Evolutionary conservation across 2,797 vertebrate genomes (phyloP).

Genomic region (Xenopus petersii): DNA sequence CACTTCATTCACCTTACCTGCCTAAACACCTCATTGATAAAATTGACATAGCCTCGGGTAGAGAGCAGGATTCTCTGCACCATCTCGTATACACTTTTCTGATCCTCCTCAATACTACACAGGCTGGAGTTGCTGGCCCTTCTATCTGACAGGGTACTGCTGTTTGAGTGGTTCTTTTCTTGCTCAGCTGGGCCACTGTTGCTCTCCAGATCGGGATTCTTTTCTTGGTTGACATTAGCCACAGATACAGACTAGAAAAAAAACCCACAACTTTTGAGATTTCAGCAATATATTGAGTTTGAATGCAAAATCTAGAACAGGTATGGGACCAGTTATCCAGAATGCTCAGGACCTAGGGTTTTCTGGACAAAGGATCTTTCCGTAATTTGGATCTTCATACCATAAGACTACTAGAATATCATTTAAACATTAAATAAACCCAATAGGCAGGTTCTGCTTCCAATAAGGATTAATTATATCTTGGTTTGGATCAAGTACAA

Average conservation of each 20-base stretch:
- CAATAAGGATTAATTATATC: too few species aligned
- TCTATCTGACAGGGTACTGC: conserved; percentile 86
- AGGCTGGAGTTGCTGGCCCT: conserved; percentile 86
- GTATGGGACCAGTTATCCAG: too few species aligned
- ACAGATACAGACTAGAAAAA: conserved; percentile 73
- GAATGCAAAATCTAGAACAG: too few species aligned
- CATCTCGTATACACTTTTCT: conserved; percentile 86
- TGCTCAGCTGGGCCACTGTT: conserved; percentile 64
- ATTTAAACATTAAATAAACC: too few species aligned
- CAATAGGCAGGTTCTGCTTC: too few species aligned
- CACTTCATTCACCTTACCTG: conserved; percentile 70
- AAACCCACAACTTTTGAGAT: too few species aligned
- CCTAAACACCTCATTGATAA: conserved; percentile 97
- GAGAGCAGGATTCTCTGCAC: conserved; percentile 90
- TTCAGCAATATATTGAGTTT: too few species aligned
- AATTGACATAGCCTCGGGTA: conserved; percentile 92
- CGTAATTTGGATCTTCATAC: too few species aligned
- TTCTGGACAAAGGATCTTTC: too few species aligned
- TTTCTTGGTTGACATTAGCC: conserved; percentile 78
- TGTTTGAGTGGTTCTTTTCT: conserved; percentile 84
- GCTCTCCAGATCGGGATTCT: conserved; percentile 68
- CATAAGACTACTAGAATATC: too few species aligned
- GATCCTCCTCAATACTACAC: conserved; percentile 93
- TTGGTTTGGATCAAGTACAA: too few species aligned
- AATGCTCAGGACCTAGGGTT: too few species aligned